These are phyloP conservation scores for Cassiopea xamachana DNA, from an alignment of 30 jellyfish, hydroid and myxozoan genomes.

Conservation along the genomic window DNA sequence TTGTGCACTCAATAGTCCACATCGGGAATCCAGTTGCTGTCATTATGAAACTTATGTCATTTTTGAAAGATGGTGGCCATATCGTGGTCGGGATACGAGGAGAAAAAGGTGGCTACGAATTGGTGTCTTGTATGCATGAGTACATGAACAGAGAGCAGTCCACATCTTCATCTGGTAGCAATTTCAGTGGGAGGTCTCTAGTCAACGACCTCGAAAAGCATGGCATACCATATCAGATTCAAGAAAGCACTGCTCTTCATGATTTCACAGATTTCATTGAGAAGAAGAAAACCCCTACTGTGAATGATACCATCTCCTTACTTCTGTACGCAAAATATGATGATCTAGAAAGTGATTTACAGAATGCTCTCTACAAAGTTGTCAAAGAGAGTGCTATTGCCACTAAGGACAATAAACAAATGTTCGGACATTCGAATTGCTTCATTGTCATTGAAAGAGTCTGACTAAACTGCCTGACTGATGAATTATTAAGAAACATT, in stretches of 20 bases:
- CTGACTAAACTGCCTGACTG: no score
- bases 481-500: no score
- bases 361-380: background rate
- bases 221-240: background rate
- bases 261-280: slow-evolving; percentile 45
- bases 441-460: background rate
- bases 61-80: slow-evolving; percentile 1
- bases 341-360: background rate
- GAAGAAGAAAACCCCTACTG: background rate
- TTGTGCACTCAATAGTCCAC: slow-evolving; percentile 2
- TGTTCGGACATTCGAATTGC: background rate
- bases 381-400: background rate
- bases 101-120: slow-evolving; percentile 3
- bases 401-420: background rate
- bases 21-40: background rate
- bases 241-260: background rate
- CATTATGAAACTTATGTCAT: slow-evolving; percentile 8
- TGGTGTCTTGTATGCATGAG: background rate
- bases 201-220: background rate
- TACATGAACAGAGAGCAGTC: background rate
- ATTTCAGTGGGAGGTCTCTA: background rate
- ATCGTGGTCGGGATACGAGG: background rate
- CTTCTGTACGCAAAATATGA: slow-evolving; percentile 10
- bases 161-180: background rate
- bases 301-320: background rate